Conservation (phyloP, 2,797 vertebrate genomes). For the Sebastiscus albofasciatus region DNA sequence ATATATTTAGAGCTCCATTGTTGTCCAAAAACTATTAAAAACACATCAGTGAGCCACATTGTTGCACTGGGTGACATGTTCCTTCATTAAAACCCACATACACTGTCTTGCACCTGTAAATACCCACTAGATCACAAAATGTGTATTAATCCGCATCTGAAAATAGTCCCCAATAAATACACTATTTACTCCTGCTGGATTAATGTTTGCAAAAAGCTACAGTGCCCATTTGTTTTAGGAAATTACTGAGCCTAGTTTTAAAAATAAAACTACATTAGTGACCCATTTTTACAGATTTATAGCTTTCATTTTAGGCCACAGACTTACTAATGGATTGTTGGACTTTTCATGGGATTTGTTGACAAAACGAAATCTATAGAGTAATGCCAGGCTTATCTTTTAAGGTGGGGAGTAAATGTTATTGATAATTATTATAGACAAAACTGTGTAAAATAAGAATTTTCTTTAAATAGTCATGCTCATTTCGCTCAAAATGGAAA, state of each 20-base stretch:
- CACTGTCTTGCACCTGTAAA: rapidly evolving
- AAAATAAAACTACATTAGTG: background rate
- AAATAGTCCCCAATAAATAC: background rate
- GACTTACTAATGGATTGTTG: background rate
- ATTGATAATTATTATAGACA: background rate
- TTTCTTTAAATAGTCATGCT: background rate
- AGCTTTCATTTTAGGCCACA: no score
- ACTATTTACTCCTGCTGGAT: background rate
- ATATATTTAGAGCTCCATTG: background rate
- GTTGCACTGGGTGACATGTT: no score
- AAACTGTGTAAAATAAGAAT: background rate
- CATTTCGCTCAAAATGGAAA: background rate
- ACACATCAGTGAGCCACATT: no score
- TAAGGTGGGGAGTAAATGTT: background rate
- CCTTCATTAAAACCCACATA: background rate
- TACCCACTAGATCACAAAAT: background rate
- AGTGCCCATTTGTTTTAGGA: background rate
- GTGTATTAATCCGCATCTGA: rapidly evolving
- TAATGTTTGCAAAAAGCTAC: background rate
- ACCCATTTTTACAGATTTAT: background rate
- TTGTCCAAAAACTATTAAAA: no score
- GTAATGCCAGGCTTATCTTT: background rate
- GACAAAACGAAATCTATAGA: background rate
- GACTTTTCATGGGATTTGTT: background rate
- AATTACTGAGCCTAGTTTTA: background rate